Base-by-base conservation (phyloP, 2,888 invertebrate genomes). In the Orthonevra nobilis region DNA sequence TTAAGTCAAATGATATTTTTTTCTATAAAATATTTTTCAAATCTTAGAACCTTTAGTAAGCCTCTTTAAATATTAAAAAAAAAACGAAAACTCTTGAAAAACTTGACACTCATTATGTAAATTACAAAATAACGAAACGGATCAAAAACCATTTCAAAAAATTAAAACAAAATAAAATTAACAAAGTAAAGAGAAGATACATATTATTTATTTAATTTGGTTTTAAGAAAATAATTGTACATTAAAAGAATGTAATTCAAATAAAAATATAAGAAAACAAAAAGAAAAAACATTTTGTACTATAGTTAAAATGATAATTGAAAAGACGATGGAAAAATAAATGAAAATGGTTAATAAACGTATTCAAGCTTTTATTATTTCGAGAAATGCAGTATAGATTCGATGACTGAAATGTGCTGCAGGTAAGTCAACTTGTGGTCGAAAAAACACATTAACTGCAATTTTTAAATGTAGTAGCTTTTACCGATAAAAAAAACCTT, bases 271-370 rank as follows among this genome's bases (percentile, higher is more conserved):
- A 56, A 56, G 48, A 48, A 70, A 72, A 36, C 52, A 68, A 70
- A 34, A 64, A 74, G 19, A 30, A 63, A 72, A 70, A 63, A 64
- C 58, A 77, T 77, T 77, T 77, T 77, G 77, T 77, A 77, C 77
- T 77, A 77, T 77, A 77, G 72, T 70, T 72, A 70, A 70, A 42
- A 58, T 70, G 63, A 68, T 15, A 69, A 75, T 58, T 70, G 17
- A 58, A 70, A 64, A 64, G 70, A 63, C 56, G 58, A 74, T 61
- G 52, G 54, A 14, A 64, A 64, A 72, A 72, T 72, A 72, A 63
- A 72, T 38, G 72, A 77, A 64, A 64, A 77, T 72, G 64, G 72
- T 72, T 66, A 77, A 60, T 72, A 77, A 77, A 72, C 58, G 52
- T 58, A 48, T 38, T 14, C 3, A 4, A n/a, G n/a, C n/a, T n/a